These are phyloP conservation scores for Neopelma chrysocephalum DNA, from an alignment of 2,797 vertebrate genomes.

Conservation along the genomic window DNA sequence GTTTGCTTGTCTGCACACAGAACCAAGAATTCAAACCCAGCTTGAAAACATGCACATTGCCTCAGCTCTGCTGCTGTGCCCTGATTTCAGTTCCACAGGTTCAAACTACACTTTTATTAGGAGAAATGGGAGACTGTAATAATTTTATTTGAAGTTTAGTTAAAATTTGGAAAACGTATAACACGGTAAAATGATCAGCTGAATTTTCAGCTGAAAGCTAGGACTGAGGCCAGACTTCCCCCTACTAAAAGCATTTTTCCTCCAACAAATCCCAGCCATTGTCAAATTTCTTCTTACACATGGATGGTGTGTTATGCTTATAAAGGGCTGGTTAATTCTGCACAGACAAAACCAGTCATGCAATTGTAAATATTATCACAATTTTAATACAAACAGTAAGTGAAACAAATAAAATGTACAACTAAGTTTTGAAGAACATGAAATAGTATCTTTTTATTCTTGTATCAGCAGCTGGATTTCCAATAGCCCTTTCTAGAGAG, in stretches of 20 bases:
- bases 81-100: not conserved
- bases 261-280: not conserved
- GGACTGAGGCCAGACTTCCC: not conserved
- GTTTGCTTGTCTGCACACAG: slow-evolving; percentile 5
- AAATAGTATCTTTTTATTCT: not conserved
- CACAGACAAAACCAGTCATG: not conserved
- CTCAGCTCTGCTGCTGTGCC: not conserved
- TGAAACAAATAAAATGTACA: not conserved
- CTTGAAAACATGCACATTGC: not conserved
- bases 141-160: not conserved
- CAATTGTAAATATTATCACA: not conserved
- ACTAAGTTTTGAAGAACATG: not conserved
- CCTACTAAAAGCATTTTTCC: not conserved
- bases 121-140: not conserved
- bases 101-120: not conserved
- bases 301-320: fast-evolving
- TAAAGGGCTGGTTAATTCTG: not conserved
- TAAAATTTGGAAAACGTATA: not conserved
- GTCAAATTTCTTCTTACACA: not conserved
- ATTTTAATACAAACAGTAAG: not conserved
- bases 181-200: not conserved
- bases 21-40: not conserved
- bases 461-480: not conserved
- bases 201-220: not conserved
- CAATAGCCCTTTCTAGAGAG: not conserved